phyloP scores from a whole-genome alignment of 92 coral and sea anemone genomes.

The Epizoanthus stellaris region DNA sequence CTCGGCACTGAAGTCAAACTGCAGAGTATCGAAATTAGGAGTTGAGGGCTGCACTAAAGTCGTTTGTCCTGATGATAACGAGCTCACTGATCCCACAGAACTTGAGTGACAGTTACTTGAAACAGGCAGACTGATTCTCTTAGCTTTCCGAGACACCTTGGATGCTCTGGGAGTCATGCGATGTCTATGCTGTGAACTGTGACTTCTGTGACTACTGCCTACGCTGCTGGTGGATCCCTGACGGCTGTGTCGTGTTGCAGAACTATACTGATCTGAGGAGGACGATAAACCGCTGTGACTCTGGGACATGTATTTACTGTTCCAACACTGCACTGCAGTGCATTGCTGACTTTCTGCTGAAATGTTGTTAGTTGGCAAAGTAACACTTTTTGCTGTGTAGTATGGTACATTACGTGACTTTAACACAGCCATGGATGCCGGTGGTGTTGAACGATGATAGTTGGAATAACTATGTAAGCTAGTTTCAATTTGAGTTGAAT shows the following conservation, averaged over 20 bases:
- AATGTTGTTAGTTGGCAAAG: slow-evolving; percentile 64
- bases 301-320: slow-evolving; percentile 40
- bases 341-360: slow-evolving; percentile 82
- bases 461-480: slow-evolving; percentile 26
- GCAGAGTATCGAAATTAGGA: slow-evolving; percentile 79
- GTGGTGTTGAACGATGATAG: slow-evolving; percentile 67
- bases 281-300: slow-evolving; percentile 30
- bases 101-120: slow-evolving; percentile 74
- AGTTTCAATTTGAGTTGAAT: slow-evolving; percentile 38
- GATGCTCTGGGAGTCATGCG: slow-evolving; percentile 23
- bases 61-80: slow-evolving; percentile 92
- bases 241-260: slow-evolving; percentile 56
- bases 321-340: slow-evolving; percentile 69
- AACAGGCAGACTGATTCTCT: slow-evolving; percentile 78
- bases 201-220: slow-evolving; percentile 51
- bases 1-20: slow-evolving; percentile 81
- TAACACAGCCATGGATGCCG: slow-evolving; percentile 81
- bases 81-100: slow-evolving; percentile 76
- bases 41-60: slow-evolving; percentile 88
- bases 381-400: slow-evolving; percentile 87
- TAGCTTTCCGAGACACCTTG: slow-evolving; percentile 40
- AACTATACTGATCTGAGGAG: slow-evolving; percentile 39
- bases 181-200: slow-evolving; percentile 23
- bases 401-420: slow-evolving; percentile 80
- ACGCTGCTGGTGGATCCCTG: slow-evolving; percentile 86